Evolutionary conservation across 1,140 invertebrate genomes (phyloP).

Genomic region (Lutraria rhynchaena): DNA sequence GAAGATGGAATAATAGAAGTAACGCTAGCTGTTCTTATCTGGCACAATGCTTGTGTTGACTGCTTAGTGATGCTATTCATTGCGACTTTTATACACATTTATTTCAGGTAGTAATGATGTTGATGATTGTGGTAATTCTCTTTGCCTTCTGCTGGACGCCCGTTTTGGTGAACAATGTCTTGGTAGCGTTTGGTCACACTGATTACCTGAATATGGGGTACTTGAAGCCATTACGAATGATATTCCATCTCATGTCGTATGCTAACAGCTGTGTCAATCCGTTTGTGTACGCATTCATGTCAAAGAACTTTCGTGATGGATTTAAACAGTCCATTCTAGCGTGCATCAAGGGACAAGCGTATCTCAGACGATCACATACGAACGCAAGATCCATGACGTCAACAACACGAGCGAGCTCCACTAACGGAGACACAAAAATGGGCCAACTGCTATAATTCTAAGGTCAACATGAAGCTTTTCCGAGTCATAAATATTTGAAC

Average conservation of each 20-base stretch:
- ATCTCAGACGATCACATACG: conserved; percentile 33
- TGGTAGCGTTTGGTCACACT: conserved; percentile 84
- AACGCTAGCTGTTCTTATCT: no score
- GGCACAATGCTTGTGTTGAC: no score
- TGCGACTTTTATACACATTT: no score
- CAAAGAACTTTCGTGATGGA: conserved; percentile 88
- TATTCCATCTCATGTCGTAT: conserved; percentile 85
- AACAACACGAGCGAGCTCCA: conserved; percentile 46
- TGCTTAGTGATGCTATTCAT: no score
- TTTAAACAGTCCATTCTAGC: conserved; percentile 83
- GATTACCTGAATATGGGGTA: conserved; percentile 83
- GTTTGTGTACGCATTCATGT: conserved; percentile 91
- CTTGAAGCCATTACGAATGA: conserved; percentile 85
- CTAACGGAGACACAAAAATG: conserved; percentile 11
- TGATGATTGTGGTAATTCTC: conserved; percentile 81
- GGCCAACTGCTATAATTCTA: no score
- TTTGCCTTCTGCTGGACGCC: conserved; percentile 84
- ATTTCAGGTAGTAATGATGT: conserved; percentile 83
- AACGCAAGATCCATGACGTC: conserved; percentile 56
- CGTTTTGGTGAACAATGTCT: conserved; percentile 75
- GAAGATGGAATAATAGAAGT: no score
- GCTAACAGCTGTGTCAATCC: conserved; percentile 88
- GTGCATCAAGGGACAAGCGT: conserved; percentile 73
- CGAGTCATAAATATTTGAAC: no score
- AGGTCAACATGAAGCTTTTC: no score